These are phyloP conservation scores for Aptenodytes patagonicus DNA, from an alignment of 2,113 vertebrate species.

Conservation along the genomic window DNA sequence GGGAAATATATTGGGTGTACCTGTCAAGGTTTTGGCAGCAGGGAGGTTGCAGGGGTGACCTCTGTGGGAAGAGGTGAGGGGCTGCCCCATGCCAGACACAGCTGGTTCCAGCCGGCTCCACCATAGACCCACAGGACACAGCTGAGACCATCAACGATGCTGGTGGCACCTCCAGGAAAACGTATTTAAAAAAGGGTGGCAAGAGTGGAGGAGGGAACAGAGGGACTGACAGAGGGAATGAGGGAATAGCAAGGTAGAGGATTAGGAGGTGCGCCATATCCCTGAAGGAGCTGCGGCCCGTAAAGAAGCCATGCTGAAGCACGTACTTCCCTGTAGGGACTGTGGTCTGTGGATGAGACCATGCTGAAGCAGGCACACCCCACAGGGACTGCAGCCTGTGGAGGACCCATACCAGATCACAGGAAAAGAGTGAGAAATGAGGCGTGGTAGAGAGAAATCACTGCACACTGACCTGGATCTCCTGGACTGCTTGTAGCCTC, in stretches of 20 bases:
- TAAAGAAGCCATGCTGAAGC: neutral
- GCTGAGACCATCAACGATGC: neutral
- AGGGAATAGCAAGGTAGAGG: neutral
- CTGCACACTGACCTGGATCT: neutral
- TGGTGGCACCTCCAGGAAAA: neutral
- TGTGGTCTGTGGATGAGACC: neutral
- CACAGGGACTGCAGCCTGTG: neutral
- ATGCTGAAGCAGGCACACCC: neutral
- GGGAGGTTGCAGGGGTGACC: neutral
- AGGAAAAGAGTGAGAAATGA: neutral
- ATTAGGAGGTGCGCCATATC: neutral
- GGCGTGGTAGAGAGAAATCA: neutral
- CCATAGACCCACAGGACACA: neutral
- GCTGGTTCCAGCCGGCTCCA: neutral
- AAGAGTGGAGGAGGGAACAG: neutral
- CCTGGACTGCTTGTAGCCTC: neutral
- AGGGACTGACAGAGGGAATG: neutral
- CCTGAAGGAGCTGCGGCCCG: neutral
- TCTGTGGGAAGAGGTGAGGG: neutral
- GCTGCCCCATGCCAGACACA: neutral
- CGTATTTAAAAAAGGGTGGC: neutral
- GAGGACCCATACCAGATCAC: neutral
- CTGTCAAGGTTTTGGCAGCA: neutral
- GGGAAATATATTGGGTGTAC: too few species aligned
- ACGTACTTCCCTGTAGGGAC: neutral